These are phyloP conservation scores for Gryon sp. DNA, from an alignment of 1,140 invertebrate genomes.

Conservation along the genomic window DNA sequence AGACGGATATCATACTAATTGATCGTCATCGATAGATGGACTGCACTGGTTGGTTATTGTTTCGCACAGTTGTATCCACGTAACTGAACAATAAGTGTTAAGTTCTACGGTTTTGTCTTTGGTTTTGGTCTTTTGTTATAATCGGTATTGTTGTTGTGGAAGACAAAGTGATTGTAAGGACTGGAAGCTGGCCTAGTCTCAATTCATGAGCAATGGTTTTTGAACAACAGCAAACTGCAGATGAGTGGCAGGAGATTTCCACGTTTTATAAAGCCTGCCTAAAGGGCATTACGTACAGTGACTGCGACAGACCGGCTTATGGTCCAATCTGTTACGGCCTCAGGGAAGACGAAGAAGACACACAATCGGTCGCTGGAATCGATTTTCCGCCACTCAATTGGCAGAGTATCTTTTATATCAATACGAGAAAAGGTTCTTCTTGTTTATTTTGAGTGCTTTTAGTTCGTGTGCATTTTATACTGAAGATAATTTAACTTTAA, in stretches of 20 bases:
- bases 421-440: slow-evolving; percentile 86
- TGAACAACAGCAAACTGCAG: slow-evolving; percentile 20
- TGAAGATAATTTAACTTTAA: no score
- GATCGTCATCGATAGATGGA: neutral
- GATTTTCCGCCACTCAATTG: slow-evolving; percentile 82
- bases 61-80: neutral
- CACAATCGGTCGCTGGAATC: slow-evolving; percentile 70
- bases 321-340: slow-evolving; percentile 81
- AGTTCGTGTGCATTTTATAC: no score
- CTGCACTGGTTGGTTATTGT: neutral
- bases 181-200: slow-evolving; percentile 3
- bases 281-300: slow-evolving; percentile 84
- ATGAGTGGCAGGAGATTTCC: slow-evolving; percentile 78
- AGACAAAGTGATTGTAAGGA: slow-evolving; percentile 44
- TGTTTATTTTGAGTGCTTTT: no score
- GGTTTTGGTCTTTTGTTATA: no score
- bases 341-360: neutral
- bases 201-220: slow-evolving; percentile 68
- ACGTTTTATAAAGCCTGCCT: slow-evolving; percentile 81
- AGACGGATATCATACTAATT: slow-evolving; percentile 19
- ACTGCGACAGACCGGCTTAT: slow-evolving; percentile 81
- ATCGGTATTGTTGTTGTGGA: slow-evolving; percentile 25
- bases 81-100: no score
- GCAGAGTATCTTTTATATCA: slow-evolving; percentile 82
- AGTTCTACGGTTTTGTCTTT: neutral